These are phyloP conservation scores for Nothobranchius furzeri DNA, from an alignment of 2,113 vertebrate species.

Conservation along the genomic window DNA sequence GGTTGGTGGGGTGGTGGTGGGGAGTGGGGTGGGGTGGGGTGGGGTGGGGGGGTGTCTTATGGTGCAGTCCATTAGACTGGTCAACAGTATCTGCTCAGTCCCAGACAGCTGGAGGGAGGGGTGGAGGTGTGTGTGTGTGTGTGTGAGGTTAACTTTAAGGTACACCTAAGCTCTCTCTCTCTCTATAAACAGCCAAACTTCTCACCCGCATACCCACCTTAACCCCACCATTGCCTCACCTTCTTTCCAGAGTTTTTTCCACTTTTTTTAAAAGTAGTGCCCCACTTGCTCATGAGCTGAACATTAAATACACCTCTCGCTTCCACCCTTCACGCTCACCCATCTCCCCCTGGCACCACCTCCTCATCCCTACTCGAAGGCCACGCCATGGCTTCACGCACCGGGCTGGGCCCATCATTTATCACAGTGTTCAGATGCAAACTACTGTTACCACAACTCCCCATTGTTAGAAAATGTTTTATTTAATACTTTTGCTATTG, in stretches of 20 bases:
- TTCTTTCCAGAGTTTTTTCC: background rate
- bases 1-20: slow-evolving; percentile 36
- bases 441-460: background rate
- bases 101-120: slow-evolving; percentile 59
- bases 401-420: slow-evolving; percentile 34
- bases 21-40: slow-evolving; percentile 21
- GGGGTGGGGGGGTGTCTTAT: slow-evolving; percentile 63
- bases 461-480: no score
- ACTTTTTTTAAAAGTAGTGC: slow-evolving; percentile 46
- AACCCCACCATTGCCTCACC: background rate
- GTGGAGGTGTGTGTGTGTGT: slow-evolving; percentile 50
- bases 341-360: slow-evolving; percentile 61
- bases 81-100: slow-evolving; percentile 70
- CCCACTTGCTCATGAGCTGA: slow-evolving; percentile 74
- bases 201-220: slow-evolving; percentile 53
- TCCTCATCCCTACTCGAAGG: slow-evolving; percentile 35
- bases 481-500: no score
- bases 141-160: slow-evolving; percentile 39
- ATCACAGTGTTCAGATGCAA: slow-evolving; percentile 15
- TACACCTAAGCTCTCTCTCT: slow-evolving; percentile 32
- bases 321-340: slow-evolving; percentile 55
- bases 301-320: slow-evolving; percentile 76
- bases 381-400: slow-evolving; percentile 37
- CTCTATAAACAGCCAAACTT: slow-evolving; percentile 42
- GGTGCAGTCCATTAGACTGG: slow-evolving; percentile 78